These are phyloP conservation scores for Cancer borealis DNA, from an alignment of 2,888 invertebrate species.

Conservation along the genomic window DNA sequence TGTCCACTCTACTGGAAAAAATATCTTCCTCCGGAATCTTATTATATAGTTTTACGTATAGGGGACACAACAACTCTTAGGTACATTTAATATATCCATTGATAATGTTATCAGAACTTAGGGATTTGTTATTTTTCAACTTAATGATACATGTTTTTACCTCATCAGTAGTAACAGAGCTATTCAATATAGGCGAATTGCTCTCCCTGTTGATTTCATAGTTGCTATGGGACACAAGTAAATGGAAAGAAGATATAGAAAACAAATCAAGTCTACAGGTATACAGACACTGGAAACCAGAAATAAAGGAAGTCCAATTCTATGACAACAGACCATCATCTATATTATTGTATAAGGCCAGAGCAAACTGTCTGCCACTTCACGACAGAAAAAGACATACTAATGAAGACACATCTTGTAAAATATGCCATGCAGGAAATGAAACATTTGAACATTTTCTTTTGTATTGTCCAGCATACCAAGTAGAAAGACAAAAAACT, in stretches of 20 bases:
- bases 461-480: neutral
- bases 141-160: too few species aligned
- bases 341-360: neutral
- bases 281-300: neutral
- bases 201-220: too few species aligned
- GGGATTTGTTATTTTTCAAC: too few species aligned
- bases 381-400: neutral
- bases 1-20: too few species aligned
- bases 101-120: too few species aligned
- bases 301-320: neutral
- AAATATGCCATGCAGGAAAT: neutral
- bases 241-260: neutral
- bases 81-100: too few species aligned
- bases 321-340: neutral
- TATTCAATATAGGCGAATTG: too few species aligned
- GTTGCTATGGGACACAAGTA: neutral
- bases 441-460: constrained; percentile 21
- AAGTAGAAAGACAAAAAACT: neutral
- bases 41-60: too few species aligned
- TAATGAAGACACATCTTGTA: neutral
- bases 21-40: too few species aligned
- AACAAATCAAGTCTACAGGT: neutral
- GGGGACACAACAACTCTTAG: too few species aligned
- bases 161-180: too few species aligned
- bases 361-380: neutral